Evolutionary conservation across 2,888 invertebrate species (phyloP), one percentile per base, ranked within the genome.

Genomic region (Cepaea hortensis): DNA sequence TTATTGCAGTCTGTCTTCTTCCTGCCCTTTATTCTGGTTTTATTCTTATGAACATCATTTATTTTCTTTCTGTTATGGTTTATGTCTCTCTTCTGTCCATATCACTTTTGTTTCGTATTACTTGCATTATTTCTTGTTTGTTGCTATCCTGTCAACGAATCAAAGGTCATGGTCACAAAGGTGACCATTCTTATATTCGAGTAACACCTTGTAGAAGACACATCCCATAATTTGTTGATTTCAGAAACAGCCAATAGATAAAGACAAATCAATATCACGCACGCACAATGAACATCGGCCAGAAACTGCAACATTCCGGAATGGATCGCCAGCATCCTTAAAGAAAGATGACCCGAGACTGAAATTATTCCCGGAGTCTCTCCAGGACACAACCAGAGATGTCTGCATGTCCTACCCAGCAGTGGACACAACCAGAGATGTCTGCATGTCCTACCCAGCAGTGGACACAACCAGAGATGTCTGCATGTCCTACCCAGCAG

Each of bases 191-290:
- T 18, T 46, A 3, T 18, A n/a, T 68, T 65, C 65, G 18, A 9
- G 65, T 65, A 65, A 65, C 9, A 65, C 65, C 65, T 65, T 65
- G 18, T 15, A 15, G 9, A 9, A 65, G 18, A 65, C 7, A 55
- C 55, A 55, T 55, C 55, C 55, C 55, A 55, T 55, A 55, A 55
- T 55, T n/a, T 68, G 68, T n/a, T 20, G 20, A 5, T 68, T 68
- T 68, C 77, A 79, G 77, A 79, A 61, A 46, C 81, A 11, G 18
- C 48, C 81, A 68, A 20, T 81, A 20, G 81, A 81, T 68, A 81
- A 81, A 70, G 50, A 81, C 3, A 81, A 35, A 50, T 50, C 81
- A 3, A 70, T 13, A 5, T 55, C 81, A 18, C 48, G 48, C 5
- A 20, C 68, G 7, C 46, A 65, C 65, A 46, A 6, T 5, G 68